Base-by-base conservation (phyloP, 1,140 invertebrate species). In the Frieseomelitta varia region DNA sequence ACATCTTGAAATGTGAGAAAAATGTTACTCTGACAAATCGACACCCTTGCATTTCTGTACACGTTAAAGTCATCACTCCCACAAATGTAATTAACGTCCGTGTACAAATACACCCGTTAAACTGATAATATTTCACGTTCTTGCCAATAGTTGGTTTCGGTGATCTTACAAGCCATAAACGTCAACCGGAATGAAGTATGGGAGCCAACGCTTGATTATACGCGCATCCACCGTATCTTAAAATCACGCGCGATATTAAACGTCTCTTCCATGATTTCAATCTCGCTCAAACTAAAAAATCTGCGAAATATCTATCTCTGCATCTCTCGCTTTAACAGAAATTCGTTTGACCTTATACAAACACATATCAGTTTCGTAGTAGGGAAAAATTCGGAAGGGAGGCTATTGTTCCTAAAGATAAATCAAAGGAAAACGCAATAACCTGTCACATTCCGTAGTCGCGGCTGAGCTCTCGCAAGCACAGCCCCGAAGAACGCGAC, bases 361-460 rank as follows among this genome's bases (percentile, higher is more conserved):
- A 56, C 8, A 27, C 61, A 1, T 4, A 24, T n/a, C 58, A 1
- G 58, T n/a, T n/a, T 8, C 11, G 58, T n/a, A 21, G 12, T 39
- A 15, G 21, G 58, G 4, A 30, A 30, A 39, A 75, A 24, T 12
- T 27, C 4, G 6, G 14, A 30, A 83, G 27, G 30, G 1, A 61
- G 47, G 1, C 14, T 30, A 68, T 78, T 68, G 56, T 77, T n/a
- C 77, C 39, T 15, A 34, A 8, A 55, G 61, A 53, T 69, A 83
- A 77, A 78, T 78, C 34, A 69, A 83, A 83, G 27, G 27, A 24
- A 83, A 58, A 69, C 34, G 53, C 74, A 69, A 83, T 58, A 69
- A 82, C 63, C 63, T 65, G 71, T 65, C 21, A 51, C 81, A 81
- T 83, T 83, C 81, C 81, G 30, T 11, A 51, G 51, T 21, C 71